These are phyloP conservation scores for Phlogophora meticulosa DNA, from an alignment of 2,888 invertebrate genomes.

Conservation along the genomic window DNA sequence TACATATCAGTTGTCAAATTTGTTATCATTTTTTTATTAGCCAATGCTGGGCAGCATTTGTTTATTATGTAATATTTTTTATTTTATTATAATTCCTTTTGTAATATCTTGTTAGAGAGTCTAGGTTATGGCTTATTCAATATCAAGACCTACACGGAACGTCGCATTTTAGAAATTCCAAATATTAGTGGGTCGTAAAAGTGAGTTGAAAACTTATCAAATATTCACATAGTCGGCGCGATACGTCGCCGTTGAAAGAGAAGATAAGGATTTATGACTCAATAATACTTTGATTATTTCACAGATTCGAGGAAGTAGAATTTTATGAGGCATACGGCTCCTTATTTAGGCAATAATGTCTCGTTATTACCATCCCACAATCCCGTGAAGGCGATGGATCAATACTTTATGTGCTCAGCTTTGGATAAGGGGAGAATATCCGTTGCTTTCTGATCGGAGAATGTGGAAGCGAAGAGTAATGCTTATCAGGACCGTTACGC, in stretches of 20 bases:
- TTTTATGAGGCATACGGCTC: constrained; percentile 85
- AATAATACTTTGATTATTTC: constrained; percentile 89
- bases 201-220: constrained; percentile 80
- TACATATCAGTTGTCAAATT: too few relatives aligned
- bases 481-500: constrained; percentile 54
- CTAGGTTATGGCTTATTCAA: not conserved
- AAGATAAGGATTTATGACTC: constrained; percentile 88
- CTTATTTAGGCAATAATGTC: constrained; percentile 86
- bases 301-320: constrained; percentile 86
- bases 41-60: not conserved
- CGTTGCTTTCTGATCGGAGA: constrained; percentile 51
- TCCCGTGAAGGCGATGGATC: constrained; percentile 74
- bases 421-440: constrained; percentile 61
- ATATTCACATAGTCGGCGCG: constrained; percentile 83
- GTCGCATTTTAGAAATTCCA: constrained; percentile 52
- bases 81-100: too few relatives aligned
- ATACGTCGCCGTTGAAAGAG: constrained; percentile 74
- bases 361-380: constrained; percentile 77
- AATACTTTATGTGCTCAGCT: constrained; percentile 70
- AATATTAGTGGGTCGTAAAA: constrained; percentile 68
- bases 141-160: constrained; percentile 8
- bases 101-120: not conserved
- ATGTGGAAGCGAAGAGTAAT: constrained; percentile 33
- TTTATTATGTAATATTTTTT: too few relatives aligned
- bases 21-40: too few relatives aligned